Evolutionary conservation across 2,797 vertebrate genomes (phyloP).

Genomic region (Pantherophis vulpinus): DNA sequence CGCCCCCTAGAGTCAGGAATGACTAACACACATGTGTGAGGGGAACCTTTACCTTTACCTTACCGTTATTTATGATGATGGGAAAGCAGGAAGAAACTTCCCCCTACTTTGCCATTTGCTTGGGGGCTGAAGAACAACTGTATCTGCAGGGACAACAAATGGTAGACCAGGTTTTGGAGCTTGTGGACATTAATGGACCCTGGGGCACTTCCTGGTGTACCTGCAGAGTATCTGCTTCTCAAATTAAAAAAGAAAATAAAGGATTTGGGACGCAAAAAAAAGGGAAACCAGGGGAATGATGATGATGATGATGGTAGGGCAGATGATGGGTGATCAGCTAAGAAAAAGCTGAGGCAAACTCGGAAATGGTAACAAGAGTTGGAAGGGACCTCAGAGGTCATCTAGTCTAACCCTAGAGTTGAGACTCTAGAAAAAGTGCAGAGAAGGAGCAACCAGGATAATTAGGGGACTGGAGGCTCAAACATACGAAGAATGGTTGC

Average conservation of each 20-base stretch:
- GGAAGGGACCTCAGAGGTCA: too few species aligned
- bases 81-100: neutral
- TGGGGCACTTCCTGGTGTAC: neutral
- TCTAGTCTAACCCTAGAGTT: too few species aligned
- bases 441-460: too few species aligned
- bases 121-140: neutral
- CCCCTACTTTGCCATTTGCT: neutral
- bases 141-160: neutral
- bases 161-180: neutral
- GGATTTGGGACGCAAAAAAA: neutral
- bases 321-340: neutral
- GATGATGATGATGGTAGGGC: neutral
- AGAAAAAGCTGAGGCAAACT: neutral
- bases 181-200: neutral
- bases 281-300: neutral
- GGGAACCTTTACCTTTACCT: too few species aligned
- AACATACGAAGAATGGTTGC: too few species aligned
- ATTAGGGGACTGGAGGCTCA: too few species aligned
- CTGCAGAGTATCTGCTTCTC: neutral
- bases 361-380: neutral
- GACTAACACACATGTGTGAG: too few species aligned
- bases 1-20: too few species aligned
- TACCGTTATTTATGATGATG: neutral
- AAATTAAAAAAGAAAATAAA: neutral
- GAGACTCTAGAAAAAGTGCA: too few species aligned